Evolutionary conservation across 2,888 invertebrate genomes (phyloP).

Genomic region (Bibio marci): DNA sequence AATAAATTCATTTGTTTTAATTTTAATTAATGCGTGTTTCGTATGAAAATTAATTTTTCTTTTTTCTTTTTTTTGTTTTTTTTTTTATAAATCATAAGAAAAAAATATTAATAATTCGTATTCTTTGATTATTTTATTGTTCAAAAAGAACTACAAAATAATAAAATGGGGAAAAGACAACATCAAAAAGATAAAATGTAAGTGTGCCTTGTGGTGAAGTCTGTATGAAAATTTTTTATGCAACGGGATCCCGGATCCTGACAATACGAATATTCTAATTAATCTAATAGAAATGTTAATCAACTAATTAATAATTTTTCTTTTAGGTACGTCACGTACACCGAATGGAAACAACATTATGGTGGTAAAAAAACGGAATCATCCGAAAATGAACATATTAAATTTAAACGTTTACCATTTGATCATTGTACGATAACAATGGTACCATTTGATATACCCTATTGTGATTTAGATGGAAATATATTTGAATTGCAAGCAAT

Average conservation of each 20-base stretch:
- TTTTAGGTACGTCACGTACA: slow-evolving; percentile 65
- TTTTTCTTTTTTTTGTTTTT: too few relatives aligned
- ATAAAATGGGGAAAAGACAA: slow-evolving; percentile 85
- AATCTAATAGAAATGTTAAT: slow-evolving; percentile 5
- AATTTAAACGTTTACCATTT: slow-evolving; percentile 82
- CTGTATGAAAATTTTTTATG: neutral
- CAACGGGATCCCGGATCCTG: neutral
- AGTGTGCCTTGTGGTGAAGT: slow-evolving; percentile 14
- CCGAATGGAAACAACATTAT: slow-evolving; percentile 78
- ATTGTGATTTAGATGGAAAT: slow-evolving; percentile 78
- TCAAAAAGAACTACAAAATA: too few relatives aligned
- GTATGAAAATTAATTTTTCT: too few relatives aligned
- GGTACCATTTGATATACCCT: slow-evolving; percentile 82
- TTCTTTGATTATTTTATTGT: too few relatives aligned
- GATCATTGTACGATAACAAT: slow-evolving; percentile 85
- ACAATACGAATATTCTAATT: too few relatives aligned
- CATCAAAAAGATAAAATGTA: slow-evolving; percentile 92
- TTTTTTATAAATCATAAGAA: too few relatives aligned
- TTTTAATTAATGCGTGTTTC: too few relatives aligned
- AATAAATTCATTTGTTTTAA: too few relatives aligned
- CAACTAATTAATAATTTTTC: slow-evolving; percentile 4
- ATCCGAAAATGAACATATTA: slow-evolving; percentile 51
- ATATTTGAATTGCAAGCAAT: slow-evolving; percentile 84
- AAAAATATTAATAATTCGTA: too few relatives aligned
- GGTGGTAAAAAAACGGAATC: slow-evolving; percentile 68